Base-by-base conservation (phyloP, 2,113 vertebrate genomes). In the Myotis brandtii region DNA sequence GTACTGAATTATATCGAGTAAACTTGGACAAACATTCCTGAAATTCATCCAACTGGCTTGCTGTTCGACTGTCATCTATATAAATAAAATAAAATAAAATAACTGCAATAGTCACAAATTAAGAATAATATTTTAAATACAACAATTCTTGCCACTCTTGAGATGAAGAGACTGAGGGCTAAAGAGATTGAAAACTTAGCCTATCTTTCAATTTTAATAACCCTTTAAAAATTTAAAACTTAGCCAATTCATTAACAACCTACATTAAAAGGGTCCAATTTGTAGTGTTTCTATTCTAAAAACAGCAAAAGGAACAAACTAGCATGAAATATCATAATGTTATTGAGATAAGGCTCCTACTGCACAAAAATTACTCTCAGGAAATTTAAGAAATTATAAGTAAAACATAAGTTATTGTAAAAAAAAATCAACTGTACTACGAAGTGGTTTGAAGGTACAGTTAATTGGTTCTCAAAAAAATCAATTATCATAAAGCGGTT, bases 21-120 rank as follows among this genome's bases (percentile, higher is more conserved):
- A 99, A 99, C 97, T 99, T 99, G 62, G 99, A 99, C 0, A 99
- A 98, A 97, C 99, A 99, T 98, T 99, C 99, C 98, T 99, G 99
- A 93, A 99, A 99, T 97, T 99, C 99, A 96, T 99, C 99, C 98
- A 99, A 98, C 96, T 99, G 99, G 98, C 99, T 99, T 89, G 99
- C 98, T 95, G 99, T 99, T 97, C 99, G 99, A 97, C 99, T 99
- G 96, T 99, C 99, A 96, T 99, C 99, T 99, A 96, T 37, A 52
- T 54, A 48, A 85, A 96, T 48, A 79, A 95, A 94, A 97, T 1
- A 86, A 54, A 54, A 81, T 13, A 87, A 86, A 95, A 76, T 23
- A 75, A 89, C 30, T 52, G 21, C 9, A 95, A 93, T 66, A 66
- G 23, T 20, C 2, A 91, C 12, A 13, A 56, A 86, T 30, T 93